A percentile compares a stretch with the other conserved stretches of the same genome.
These are phyloP conservation scores for Spisula solida DNA, from an alignment of 2,888 invertebrate genomes.

Conservation along the genomic window DNA sequence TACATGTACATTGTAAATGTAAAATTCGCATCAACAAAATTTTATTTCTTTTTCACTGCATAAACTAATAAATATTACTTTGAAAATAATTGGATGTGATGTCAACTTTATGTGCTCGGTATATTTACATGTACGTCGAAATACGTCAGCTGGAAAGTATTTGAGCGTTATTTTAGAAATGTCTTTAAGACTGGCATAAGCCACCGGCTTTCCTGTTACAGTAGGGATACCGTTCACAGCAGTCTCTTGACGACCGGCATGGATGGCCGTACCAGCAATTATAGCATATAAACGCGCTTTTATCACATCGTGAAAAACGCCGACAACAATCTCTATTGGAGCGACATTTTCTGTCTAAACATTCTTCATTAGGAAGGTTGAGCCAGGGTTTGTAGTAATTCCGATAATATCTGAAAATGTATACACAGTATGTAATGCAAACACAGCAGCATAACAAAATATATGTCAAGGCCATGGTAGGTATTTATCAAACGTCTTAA, in stretches of 20 bases:
- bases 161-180: too few species aligned
- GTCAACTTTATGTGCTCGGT: too few species aligned
- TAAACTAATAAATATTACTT: too few species aligned
- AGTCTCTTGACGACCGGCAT: slow-evolving; percentile 80
- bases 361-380: slow-evolving; percentile 80
- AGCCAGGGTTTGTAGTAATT: slow-evolving; percentile 81
- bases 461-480: too few species aligned
- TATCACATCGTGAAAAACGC: slow-evolving; percentile 83
- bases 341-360: slow-evolving; percentile 81
- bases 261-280: slow-evolving; percentile 86
- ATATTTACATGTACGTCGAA: too few species aligned
- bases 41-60: too few species aligned
- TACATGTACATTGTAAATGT: too few species aligned
- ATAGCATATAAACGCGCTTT: slow-evolving; percentile 82
- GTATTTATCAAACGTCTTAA: too few species aligned
- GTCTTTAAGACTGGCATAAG: slow-evolving; percentile 22
- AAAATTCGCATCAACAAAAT: too few species aligned
- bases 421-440: background rate
- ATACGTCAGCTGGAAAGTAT: too few species aligned
- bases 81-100: too few species aligned
- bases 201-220: slow-evolving; percentile 71
- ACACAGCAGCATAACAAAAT: too few species aligned
- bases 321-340: slow-evolving; percentile 82
- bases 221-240: slow-evolving; percentile 82
- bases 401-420: slow-evolving; percentile 67